These are phyloP conservation scores for Tetanocera ferruginea DNA, from an alignment of 2,888 invertebrate species.

Conservation along the genomic window DNA sequence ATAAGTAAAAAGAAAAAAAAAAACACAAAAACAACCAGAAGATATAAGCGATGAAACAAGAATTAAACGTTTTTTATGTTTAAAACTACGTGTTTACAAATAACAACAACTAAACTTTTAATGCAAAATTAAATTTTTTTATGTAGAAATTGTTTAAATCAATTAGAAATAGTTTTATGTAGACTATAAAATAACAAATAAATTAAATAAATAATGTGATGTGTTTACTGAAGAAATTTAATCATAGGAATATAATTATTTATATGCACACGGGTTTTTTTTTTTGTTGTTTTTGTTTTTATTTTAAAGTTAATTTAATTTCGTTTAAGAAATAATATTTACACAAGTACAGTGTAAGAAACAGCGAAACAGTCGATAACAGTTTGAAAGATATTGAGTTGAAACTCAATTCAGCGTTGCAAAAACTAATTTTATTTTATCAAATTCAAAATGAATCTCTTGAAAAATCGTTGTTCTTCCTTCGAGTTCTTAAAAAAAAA, in stretches of 20 bases:
- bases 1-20: conserved; percentile 35
- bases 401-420: too few species aligned
- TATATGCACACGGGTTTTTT: conserved; percentile 52
- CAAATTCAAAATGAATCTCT: too few species aligned
- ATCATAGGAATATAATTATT: conserved; percentile 50
- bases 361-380: not conserved
- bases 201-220: conserved; percentile 53
- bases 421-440: too few species aligned
- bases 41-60: conserved; percentile 23
- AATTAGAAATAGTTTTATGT: conserved; percentile 48
- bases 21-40: conserved; percentile 41
- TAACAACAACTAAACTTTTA: conserved; percentile 44
- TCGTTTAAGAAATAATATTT: not conserved
- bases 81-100: conserved; percentile 39
- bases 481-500: too few species aligned
- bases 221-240: conserved; percentile 59
- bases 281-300: not conserved
- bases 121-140: conserved; percentile 50
- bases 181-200: conserved; percentile 44
- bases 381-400: too few species aligned
- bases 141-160: conserved; percentile 47
- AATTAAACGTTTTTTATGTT: conserved; percentile 25
- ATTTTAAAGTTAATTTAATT: not conserved
- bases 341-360: not conserved
- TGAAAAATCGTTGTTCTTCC: too few species aligned